A percentile compares a stretch with the other conserved stretches of the same genome.
Evolutionary conservation across 2,888 invertebrate genomes (phyloP).

Genomic region (Cantharis rufa): DNA sequence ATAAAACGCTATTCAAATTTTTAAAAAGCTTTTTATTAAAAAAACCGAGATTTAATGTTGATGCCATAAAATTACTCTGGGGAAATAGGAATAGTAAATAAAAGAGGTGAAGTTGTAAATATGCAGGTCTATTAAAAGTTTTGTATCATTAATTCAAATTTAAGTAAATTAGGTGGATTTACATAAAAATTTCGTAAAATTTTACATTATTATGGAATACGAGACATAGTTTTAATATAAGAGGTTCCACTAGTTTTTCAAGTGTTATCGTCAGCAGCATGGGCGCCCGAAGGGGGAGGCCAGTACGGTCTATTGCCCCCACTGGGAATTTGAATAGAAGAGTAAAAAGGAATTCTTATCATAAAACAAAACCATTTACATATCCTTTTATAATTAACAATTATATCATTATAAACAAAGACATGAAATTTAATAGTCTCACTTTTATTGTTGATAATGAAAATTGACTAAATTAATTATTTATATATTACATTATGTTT

Average conservation of each 20-base stretch:
- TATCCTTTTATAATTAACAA: no score
- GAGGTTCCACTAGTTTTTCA: background rate
- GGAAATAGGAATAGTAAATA: background rate
- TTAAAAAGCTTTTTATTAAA: background rate
- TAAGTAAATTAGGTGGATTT: background rate
- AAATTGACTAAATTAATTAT: no score
- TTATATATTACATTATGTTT: no score
- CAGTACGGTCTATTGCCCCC: no score
- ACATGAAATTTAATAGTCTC: no score
- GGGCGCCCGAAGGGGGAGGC: no score
- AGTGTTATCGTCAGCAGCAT: constrained; percentile 15
- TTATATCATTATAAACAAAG: no score
- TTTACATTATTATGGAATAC: background rate
- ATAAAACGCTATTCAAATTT: background rate
- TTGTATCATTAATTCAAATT: background rate
- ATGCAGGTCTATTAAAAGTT: background rate
- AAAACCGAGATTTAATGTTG: background rate
- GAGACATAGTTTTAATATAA: background rate
- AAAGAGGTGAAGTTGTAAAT: background rate
- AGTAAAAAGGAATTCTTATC: no score
- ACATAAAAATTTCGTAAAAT: background rate
- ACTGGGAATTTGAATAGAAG: no score
- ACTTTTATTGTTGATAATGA: no score
- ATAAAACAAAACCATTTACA: no score
- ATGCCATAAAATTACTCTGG: background rate